These are phyloP conservation scores for Drosophila tropicalis DNA, from an alignment of 1,140 invertebrate genomes.

Conservation along the genomic window DNA sequence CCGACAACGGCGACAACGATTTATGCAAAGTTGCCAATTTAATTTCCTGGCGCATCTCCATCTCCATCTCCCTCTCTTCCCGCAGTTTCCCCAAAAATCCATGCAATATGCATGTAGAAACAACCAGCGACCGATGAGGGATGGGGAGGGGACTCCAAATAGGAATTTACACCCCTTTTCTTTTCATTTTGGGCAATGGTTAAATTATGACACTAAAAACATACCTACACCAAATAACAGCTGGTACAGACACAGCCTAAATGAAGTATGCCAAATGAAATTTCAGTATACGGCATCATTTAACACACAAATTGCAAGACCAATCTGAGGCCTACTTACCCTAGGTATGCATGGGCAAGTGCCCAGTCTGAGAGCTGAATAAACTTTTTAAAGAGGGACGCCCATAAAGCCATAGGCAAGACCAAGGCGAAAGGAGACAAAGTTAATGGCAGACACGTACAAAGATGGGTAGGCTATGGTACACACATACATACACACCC, in stretches of 20 bases:
- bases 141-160: too few relatives aligned
- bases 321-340: background rate
- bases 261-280: constrained; percentile 65
- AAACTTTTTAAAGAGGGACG: constrained; percentile 41
- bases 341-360: background rate
- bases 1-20: constrained; percentile 29
- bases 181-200: constrained; percentile 33
- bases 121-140: background rate
- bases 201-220: constrained; percentile 50
- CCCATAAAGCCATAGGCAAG: constrained; percentile 39
- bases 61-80: background rate
- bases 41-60: constrained; percentile 54
- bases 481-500: background rate
- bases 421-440: constrained; percentile 22
- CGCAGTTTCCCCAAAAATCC: background rate
- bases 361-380: background rate
- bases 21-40: constrained; percentile 58
- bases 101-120: constrained; percentile 6
- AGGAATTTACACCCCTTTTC: constrained; percentile 1
- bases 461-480: background rate
- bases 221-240: constrained; percentile 16
- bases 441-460: constrained; percentile 69
- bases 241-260: constrained; percentile 23
- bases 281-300: constrained; percentile 68
- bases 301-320: constrained; percentile 70